Evolutionary conservation across 2,113 vertebrate genomes (phyloP), one percentile per base, ranked within the genome.

Genomic region (Callorhinus ursinus): DNA sequence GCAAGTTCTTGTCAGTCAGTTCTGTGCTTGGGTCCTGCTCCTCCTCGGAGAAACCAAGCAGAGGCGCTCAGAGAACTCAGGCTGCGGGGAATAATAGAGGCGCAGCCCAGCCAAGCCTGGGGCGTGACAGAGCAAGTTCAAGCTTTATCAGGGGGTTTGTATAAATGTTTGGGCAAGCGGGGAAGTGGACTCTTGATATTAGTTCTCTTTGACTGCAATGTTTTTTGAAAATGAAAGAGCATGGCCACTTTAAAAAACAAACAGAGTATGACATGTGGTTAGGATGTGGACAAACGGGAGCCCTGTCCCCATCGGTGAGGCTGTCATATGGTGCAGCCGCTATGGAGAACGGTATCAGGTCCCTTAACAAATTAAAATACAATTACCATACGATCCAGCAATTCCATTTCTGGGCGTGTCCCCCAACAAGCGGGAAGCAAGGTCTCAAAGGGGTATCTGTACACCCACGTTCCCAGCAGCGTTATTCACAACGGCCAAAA

Each of bases 1-100:
- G 74, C 71, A 98, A 46, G 93, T 98, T 98, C 79, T 98, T 97
- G 80, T 95, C 93, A 0, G 97, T 98, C 95, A 98, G 97, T 67
- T 97, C 98, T 4, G 97, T 98, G 36, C 49, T 39, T 2, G 94
- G 61, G 53, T 96, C 71, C 46, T 95, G 18, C 53, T 97, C 67
- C 57, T 98, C 98, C 98, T 98, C 96, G 33, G 67, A 93, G 88
- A 90, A 76, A 95, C 1, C 36, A 82, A 93, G 79, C 39, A 77
- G 72, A 69, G 31, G 36, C 49, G 28, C 69, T 96, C 85, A 95
- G 96, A 79, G 61, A 67, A 81, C 61, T 63, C 21, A 28, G 4
- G 28, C 31, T 51, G 22, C 0, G 0, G 72, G 26, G 14, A 31
- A 39, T 1, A 57, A 46, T 0, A 57, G 84, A 36, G 36, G 57